Evolutionary conservation across 2,888 invertebrate species (phyloP).

Genomic region (Pteria penguin): DNA sequence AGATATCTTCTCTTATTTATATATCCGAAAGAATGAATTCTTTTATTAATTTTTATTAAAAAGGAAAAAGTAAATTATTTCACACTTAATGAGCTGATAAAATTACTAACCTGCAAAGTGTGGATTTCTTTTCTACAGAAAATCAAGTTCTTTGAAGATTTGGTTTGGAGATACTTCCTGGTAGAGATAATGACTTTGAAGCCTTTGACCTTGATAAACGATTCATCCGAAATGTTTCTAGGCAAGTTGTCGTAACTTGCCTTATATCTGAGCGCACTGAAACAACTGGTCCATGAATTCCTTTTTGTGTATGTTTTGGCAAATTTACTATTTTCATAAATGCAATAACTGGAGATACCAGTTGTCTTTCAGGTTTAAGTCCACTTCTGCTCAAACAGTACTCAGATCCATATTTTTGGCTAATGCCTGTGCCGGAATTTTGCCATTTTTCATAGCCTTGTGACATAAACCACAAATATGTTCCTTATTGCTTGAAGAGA

Average conservation of each 20-base stretch:
- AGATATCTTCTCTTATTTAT: slow-evolving; percentile 3
- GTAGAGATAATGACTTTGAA: slow-evolving; percentile 36
- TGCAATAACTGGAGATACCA: slow-evolving; percentile 35
- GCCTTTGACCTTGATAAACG: slow-evolving; percentile 17
- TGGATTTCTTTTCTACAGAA: slow-evolving; percentile 21
- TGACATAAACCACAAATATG: slow-evolving; percentile 25
- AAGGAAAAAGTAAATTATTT: neutral
- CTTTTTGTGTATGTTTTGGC: slow-evolving; percentile 31
- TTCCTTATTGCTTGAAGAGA: neutral
- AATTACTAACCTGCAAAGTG: slow-evolving; percentile 24
- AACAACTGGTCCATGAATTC: slow-evolving; percentile 33
- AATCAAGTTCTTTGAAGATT: slow-evolving; percentile 21
- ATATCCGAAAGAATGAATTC: neutral
- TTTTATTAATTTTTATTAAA: neutral
- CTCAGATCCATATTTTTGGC: slow-evolving; percentile 17
- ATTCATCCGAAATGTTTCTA: slow-evolving; percentile 9
- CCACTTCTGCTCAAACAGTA: slow-evolving; percentile 6
- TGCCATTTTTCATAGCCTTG: slow-evolving; percentile 11
- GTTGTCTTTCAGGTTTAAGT: slow-evolving; percentile 35
- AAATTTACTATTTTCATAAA: slow-evolving; percentile 41
- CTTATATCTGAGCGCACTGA: slow-evolving; percentile 27
- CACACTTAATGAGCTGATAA: neutral
- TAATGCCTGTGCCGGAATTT: slow-evolving; percentile 17
- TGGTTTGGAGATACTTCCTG: slow-evolving; percentile 18
- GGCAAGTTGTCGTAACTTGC: slow-evolving; percentile 9